These are phyloP conservation scores for Trachurus trachurus DNA, from an alignment of 2,797 vertebrate genomes.

Conservation along the genomic window DNA sequence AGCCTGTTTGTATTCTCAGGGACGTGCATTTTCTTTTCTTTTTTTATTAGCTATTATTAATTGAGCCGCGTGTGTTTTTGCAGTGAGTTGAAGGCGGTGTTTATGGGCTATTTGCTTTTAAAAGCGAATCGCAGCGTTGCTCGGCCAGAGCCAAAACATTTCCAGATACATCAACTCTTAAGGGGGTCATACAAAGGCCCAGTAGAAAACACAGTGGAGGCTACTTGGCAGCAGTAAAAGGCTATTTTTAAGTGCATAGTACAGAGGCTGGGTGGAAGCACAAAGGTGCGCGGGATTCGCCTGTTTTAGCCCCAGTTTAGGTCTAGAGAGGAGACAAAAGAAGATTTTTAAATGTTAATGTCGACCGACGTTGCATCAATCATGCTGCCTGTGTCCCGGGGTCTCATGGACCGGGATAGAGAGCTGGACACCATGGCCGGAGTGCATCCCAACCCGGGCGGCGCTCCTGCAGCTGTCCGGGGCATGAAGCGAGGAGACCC, in stretches of 20 bases:
- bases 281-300: slow-evolving; percentile 41
- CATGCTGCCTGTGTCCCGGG: slow-evolving; percentile 89
- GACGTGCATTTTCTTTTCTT: neutral
- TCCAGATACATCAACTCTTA: slow-evolving; percentile 55
- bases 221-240: slow-evolving; percentile 23
- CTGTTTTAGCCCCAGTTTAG: slow-evolving; percentile 40
- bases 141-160: slow-evolving; percentile 37
- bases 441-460: slow-evolving; percentile 77
- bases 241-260: slow-evolving; percentile 17
- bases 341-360: slow-evolving; percentile 88
- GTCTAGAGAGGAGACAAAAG: slow-evolving; percentile 40
- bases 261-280: slow-evolving; percentile 34
- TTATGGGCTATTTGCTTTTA: slow-evolving; percentile 6
- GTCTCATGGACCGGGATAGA: slow-evolving; percentile 87
- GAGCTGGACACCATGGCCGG: slow-evolving; percentile 86
- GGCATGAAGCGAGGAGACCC: slow-evolving; percentile 89
- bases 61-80: slow-evolving; percentile 33
- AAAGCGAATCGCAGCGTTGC: slow-evolving; percentile 1
- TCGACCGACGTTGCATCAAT: slow-evolving; percentile 90
- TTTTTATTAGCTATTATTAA: too few species aligned
- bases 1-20: slow-evolving; percentile 1
- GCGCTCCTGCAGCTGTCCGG: slow-evolving; percentile 78
- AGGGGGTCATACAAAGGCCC: slow-evolving; percentile 64
- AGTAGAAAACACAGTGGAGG: slow-evolving; percentile 12
- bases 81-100: neutral